Base-by-base conservation (phyloP, 2,888 invertebrate species). In the Heliconius erato region DNA sequence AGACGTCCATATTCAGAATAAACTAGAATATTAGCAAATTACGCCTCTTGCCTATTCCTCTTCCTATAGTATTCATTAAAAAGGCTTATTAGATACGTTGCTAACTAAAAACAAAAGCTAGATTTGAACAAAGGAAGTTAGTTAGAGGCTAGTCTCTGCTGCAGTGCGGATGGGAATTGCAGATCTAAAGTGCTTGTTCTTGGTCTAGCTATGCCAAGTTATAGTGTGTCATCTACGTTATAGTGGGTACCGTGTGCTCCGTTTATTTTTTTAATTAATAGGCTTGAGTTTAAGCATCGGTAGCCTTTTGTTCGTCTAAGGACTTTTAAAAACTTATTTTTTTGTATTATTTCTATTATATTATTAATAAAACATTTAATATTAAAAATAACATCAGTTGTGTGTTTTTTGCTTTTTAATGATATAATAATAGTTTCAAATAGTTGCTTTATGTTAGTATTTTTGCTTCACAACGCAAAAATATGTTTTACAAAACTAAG, bases 131-230 rank as follows among this genome's bases (percentile, higher is more conserved):
- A 85, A 86, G 83, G 82, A 81, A 82, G 72, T 80, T 84, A 79
- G 84, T 85, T 79, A 77, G 67, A 69, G 82, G 82, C 83, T 81
- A 49, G 72, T 49, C 89, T 89, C 89, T 87, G 86, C 88, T 89
- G 90, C 89, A 89, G 81, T 89, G 88, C 89, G 87, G 88, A 84
- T 86, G 84, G 86, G 85, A 87, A 86, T 86, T 86, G 85, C 86
- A 84, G 87, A 84, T 86, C 84, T 84, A 85, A 81, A 84, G 83
- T 81, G 69, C 69, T 76, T 65, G 78, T 84, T 81, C 80, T 82
- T 82, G 77, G 54, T 79, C 79, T 79, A 77, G 79, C 83, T 79
- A 85, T 80, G 85, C 82, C 85, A 85, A 85, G 82, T 79, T 80
- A 81, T 81, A 78, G 74, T 63, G 80, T 79, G 72, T 82, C 81